Evolutionary conservation across 2,113 vertebrate species (phyloP).

Genomic region (Tichodroma muraria): DNA sequence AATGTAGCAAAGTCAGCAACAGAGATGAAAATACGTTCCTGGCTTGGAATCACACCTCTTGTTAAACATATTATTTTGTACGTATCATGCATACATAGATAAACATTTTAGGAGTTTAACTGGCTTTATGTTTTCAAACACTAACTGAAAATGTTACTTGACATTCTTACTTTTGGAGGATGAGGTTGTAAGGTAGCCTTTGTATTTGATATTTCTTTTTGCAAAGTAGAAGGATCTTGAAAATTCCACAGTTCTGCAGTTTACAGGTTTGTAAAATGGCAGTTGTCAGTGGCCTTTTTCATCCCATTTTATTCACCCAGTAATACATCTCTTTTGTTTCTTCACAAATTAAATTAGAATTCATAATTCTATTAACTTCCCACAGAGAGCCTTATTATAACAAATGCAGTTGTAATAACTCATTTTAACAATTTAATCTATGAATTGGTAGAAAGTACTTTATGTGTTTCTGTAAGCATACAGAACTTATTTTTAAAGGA

Average conservation of each 20-base stretch:
- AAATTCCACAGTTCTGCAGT: background rate
- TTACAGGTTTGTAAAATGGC: background rate
- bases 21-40: background rate
- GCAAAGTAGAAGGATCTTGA: background rate
- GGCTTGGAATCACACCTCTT: background rate
- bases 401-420: conserved; percentile 12
- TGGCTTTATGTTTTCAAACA: background rate
- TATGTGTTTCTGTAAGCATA: background rate
- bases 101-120: background rate
- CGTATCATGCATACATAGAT: background rate
- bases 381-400: conserved; percentile 43
- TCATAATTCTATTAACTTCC: conserved; percentile 45
- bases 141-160: background rate
- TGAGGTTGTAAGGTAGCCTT: background rate
- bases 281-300: background rate
- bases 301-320: background rate
- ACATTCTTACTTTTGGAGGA: background rate
- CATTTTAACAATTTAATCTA: conserved; percentile 31
- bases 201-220: background rate
- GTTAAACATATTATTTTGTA: background rate
- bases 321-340: conserved; percentile 1
- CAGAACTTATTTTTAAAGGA: background rate
- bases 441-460: conserved; percentile 10
- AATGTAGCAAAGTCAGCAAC: background rate
- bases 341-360: conserved; percentile 57